These are phyloP conservation scores for Danaus chrysippus DNA, from an alignment of 2,888 invertebrate species.

Conservation along the genomic window DNA sequence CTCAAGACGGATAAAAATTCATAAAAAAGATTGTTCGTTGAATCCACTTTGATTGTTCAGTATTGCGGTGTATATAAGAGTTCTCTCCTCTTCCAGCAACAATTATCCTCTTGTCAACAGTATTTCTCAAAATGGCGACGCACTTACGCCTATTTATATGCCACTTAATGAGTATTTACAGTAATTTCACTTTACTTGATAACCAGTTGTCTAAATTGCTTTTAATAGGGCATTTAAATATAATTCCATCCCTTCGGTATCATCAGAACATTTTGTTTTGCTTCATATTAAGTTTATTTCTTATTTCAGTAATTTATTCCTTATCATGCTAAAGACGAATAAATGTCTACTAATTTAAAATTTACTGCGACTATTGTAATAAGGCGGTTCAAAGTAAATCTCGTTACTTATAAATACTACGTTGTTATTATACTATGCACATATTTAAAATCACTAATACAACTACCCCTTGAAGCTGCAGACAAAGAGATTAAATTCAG, in stretches of 20 bases:
- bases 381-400: too few species aligned
- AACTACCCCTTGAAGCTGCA: neutral
- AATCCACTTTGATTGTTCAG: constrained; percentile 32
- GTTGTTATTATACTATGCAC: neutral
- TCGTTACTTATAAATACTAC: too few species aligned
- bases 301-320: neutral
- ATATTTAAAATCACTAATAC: neutral
- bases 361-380: too few species aligned
- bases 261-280: neutral
- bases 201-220: constrained; percentile 22
- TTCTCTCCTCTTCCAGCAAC: constrained; percentile 34
- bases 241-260: neutral
- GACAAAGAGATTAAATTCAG: neutral
- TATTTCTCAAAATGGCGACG: constrained; percentile 37
- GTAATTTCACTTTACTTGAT: constrained; percentile 34
- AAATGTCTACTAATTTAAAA: too few species aligned
- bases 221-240: constrained; percentile 10
- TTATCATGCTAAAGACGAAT: too few species aligned
- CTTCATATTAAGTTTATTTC: neutral
- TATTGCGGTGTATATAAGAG: constrained; percentile 34
- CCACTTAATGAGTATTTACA: constrained; percentile 38
- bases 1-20: neutral
- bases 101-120: constrained; percentile 38
- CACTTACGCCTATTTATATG: constrained; percentile 31
- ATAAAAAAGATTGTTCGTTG: constrained; percentile 15